Percentiles rank a stretch among this genome's conserved stretches.
phyloP scores from a whole-genome alignment of 2,888 invertebrate genomes.

The Automeris io region DNA sequence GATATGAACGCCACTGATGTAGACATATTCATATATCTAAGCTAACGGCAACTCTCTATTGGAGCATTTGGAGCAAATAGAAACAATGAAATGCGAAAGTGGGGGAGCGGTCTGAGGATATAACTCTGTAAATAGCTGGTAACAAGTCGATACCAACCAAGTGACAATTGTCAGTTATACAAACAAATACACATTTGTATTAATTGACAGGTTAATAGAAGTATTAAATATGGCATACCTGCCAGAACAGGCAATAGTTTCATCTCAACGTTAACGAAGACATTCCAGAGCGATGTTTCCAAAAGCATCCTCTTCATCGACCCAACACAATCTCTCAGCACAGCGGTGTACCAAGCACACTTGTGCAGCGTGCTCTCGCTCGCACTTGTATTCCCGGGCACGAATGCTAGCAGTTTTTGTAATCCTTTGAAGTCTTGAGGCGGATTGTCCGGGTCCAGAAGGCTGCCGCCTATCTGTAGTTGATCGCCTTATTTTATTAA shows the following conservation, averaged over 20 bases:
- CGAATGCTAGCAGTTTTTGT: slow-evolving; percentile 35
- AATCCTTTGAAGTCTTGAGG: slow-evolving; percentile 49
- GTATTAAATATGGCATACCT: slow-evolving; percentile 26
- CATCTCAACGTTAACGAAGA: slow-evolving; percentile 66
- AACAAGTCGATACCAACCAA: too few relatives aligned
- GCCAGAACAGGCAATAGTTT: slow-evolving; percentile 57
- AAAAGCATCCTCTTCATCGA: slow-evolving; percentile 28
- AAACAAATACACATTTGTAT: not conserved
- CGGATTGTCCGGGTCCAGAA: slow-evolving; percentile 59
- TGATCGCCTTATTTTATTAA: too few relatives aligned
- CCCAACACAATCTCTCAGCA: slow-evolving; percentile 33
- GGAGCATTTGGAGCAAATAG: too few relatives aligned
- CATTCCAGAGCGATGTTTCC: slow-evolving; percentile 46
- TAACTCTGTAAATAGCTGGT: too few relatives aligned
- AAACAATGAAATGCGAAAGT: too few relatives aligned
- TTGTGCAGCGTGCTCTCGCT: slow-evolving; percentile 46
- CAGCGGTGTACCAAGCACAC: slow-evolving; percentile 40
- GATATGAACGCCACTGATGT: too few relatives aligned
- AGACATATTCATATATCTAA: too few relatives aligned
- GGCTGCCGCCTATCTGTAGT: slow-evolving; percentile 52
- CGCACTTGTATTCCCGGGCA: slow-evolving; percentile 38
- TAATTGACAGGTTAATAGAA: not conserved
- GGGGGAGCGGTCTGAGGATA: too few relatives aligned
- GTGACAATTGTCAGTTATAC: too few relatives aligned
- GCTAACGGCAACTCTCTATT: too few relatives aligned